Percentiles rank a stretch among this genome's conserved stretches.
These are phyloP conservation scores for Drosophila neotestacea DNA, from an alignment of 2,888 invertebrate species.

Conservation along the genomic window DNA sequence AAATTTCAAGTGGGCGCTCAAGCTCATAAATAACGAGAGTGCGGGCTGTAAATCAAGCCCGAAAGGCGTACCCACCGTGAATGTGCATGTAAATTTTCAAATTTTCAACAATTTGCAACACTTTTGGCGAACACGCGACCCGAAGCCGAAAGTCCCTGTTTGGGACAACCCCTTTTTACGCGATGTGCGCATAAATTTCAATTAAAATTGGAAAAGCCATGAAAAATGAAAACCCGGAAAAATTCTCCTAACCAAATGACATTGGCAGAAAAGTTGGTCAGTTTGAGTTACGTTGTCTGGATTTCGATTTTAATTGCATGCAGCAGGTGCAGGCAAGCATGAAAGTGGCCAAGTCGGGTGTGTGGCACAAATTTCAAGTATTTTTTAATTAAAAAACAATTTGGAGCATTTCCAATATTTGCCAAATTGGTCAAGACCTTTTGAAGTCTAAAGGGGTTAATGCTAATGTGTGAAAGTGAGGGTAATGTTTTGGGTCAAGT, in stretches of 20 bases:
- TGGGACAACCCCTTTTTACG: slow-evolving; percentile 46
- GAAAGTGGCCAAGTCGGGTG: slow-evolving; percentile 64
- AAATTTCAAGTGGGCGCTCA: slow-evolving; percentile 15
- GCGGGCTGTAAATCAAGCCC: slow-evolving; percentile 71
- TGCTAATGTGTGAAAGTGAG: slow-evolving; percentile 10
- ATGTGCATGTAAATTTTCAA: slow-evolving; percentile 35
- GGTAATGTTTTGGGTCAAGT: background rate
- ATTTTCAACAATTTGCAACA: slow-evolving; percentile 65
- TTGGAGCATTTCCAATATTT: slow-evolving; percentile 63
- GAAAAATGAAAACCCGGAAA: slow-evolving; percentile 61
- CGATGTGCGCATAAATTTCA: slow-evolving; percentile 75
- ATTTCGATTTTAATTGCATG: slow-evolving; percentile 64
- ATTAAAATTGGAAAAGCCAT: slow-evolving; percentile 80
- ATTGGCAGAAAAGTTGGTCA: slow-evolving; percentile 55
- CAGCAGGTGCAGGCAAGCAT: slow-evolving; percentile 72
- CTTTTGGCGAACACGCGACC: slow-evolving; percentile 74
- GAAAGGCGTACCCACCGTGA: slow-evolving; percentile 7
- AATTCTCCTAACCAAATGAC: slow-evolving; percentile 24
- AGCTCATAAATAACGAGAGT: slow-evolving; percentile 70
- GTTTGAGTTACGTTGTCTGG: slow-evolving; percentile 28
- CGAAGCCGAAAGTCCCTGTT: slow-evolving; percentile 15
- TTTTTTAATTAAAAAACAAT: slow-evolving; percentile 74
- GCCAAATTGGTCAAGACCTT: slow-evolving; percentile 47
- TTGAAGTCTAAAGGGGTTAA: slow-evolving; percentile 30
- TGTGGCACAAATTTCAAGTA: slow-evolving; percentile 42